Percentiles rank a stretch among this genome's conserved stretches.
These are phyloP conservation scores for Galerucella pusilla DNA, from an alignment of 2,888 invertebrate species.

Conservation along the genomic window DNA sequence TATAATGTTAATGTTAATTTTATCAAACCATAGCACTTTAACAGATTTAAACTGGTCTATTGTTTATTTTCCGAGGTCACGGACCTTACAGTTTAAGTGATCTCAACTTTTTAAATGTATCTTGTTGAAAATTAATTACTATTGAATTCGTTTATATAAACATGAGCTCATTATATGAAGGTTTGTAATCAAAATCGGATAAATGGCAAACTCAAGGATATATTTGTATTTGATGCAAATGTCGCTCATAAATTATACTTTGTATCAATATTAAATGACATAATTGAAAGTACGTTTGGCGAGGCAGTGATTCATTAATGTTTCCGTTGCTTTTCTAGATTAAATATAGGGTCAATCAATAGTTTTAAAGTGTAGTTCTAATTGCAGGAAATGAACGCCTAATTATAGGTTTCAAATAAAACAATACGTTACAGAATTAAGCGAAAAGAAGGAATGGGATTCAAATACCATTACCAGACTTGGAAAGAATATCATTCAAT, in stretches of 20 bases:
- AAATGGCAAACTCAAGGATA: slow-evolving; percentile 25
- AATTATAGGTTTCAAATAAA: background rate
- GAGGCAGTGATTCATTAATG: slow-evolving; percentile 35
- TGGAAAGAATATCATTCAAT: too few species aligned
- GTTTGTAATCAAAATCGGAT: slow-evolving; percentile 22
- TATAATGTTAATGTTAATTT: too few species aligned
- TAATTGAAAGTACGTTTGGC: slow-evolving; percentile 36
- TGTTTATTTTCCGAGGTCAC: too few species aligned
- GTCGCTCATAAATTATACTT: slow-evolving; percentile 27
- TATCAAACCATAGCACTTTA: too few species aligned
- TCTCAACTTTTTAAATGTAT: too few species aligned
- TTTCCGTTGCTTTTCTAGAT: slow-evolving; percentile 22
- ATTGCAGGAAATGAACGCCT: background rate
- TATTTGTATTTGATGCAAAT: slow-evolving; percentile 39
- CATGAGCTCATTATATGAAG: slow-evolving; percentile 3
- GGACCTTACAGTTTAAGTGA: too few species aligned
- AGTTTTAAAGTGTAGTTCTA: background rate
- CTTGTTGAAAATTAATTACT: background rate
- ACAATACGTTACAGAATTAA: too few species aligned
- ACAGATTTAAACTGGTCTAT: too few species aligned
- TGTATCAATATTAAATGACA: slow-evolving; percentile 42
- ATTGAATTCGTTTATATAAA: background rate
- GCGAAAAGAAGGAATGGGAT: too few species aligned
- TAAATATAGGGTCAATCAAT: slow-evolving; percentile 21
- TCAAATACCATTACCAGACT: too few species aligned